Evolutionary conservation across 2,113 vertebrate genomes (phyloP).

Genomic region (Turdus rufiventris): DNA sequence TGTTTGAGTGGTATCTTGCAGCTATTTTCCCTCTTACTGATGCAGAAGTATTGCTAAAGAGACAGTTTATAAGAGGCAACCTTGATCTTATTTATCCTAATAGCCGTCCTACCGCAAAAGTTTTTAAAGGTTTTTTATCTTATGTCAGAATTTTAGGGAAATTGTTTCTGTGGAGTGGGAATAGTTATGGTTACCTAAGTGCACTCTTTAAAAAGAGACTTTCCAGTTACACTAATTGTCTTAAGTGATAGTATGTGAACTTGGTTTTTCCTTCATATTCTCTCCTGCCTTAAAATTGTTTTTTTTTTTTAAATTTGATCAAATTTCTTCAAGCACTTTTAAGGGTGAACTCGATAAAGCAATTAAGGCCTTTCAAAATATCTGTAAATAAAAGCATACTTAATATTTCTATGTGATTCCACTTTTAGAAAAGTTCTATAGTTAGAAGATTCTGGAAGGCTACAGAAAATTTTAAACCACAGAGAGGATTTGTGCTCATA

Average conservation of each 20-base stretch:
- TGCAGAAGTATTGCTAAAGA: background rate
- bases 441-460: background rate
- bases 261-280: background rate
- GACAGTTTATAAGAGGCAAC: background rate
- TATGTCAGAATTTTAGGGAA: background rate
- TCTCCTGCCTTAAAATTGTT: background rate
- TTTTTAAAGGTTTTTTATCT: background rate
- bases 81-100: background rate
- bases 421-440: background rate
- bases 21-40: background rate
- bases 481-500: background rate
- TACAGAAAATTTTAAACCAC: background rate
- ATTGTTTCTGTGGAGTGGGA: background rate
- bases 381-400: background rate
- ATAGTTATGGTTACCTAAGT: background rate
- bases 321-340: background rate
- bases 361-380: background rate
- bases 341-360: background rate
- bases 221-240: background rate
- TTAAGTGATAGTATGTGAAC: background rate
- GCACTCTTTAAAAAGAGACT: background rate
- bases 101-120: background rate
- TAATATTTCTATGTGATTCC: background rate
- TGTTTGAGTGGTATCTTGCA: background rate
- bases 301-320: background rate